A percentile compares a stretch with the other conserved stretches of the same genome.
Evolutionary conservation across 2,888 invertebrate species (phyloP).

Genomic region (Eristalis arbustorum): DNA sequence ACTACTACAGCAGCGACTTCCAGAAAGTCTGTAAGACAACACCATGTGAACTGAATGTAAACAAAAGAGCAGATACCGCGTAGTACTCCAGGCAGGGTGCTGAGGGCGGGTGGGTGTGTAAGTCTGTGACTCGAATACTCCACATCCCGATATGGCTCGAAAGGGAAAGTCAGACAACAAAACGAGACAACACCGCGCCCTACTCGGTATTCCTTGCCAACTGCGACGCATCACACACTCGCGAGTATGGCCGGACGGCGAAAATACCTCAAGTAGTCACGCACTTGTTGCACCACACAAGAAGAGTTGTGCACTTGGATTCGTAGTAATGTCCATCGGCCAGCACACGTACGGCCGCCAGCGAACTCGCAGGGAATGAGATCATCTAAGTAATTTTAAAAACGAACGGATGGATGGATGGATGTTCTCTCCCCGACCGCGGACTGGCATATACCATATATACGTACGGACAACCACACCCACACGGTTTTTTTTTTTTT

Average conservation of each 20-base stretch:
- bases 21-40: constrained; percentile 35
- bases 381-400: constrained; percentile 66
- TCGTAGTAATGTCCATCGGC: constrained; percentile 53
- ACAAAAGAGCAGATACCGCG: constrained; percentile 29
- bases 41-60: constrained; percentile 51
- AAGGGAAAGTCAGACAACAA: constrained; percentile 56
- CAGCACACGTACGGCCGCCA: constrained; percentile 16
- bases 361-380: constrained; percentile 44
- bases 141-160: constrained; percentile 49
- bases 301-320: constrained; percentile 9
- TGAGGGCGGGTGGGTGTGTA: background rate
- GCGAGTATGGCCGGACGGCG: background rate
- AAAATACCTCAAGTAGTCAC: constrained; percentile 5
- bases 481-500: constrained; percentile 49
- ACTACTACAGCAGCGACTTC: background rate
- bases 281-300: constrained; percentile 47
- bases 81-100: background rate
- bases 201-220: constrained; percentile 36
- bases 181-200: constrained; percentile 25
- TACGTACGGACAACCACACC: constrained; percentile 45
- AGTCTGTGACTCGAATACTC: constrained; percentile 31
- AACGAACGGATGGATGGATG: constrained; percentile 22
- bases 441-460: background rate
- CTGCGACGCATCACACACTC: background rate
- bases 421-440: constrained; percentile 33